Evolutionary conservation across 2,888 invertebrate species (phyloP).

Genomic region (Cheilosia variabilis): DNA sequence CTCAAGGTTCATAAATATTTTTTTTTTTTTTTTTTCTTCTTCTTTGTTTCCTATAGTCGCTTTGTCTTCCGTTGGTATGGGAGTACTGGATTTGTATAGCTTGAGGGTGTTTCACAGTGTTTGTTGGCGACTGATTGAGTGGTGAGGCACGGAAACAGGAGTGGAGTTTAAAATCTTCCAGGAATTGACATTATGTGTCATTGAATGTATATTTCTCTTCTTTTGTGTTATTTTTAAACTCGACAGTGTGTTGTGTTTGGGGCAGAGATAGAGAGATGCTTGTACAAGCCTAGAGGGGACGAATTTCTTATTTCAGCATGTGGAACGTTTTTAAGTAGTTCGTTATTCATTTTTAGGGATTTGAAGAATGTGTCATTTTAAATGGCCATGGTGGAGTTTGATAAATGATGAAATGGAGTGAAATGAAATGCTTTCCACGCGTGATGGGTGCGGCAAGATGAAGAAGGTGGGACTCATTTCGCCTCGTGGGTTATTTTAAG

Average conservation of each 20-base stretch:
- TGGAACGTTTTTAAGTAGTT: conserved; percentile 54
- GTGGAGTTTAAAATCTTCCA: conserved; percentile 66
- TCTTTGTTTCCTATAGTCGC: conserved; percentile 40
- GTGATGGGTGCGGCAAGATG: too few species aligned
- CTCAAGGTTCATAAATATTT: conserved; percentile 59
- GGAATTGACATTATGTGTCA: conserved; percentile 71
- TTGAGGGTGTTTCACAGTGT: conserved; percentile 32
- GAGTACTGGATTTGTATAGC: conserved; percentile 10
- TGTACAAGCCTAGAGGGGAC: conserved; percentile 4
- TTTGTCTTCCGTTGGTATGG: conserved; percentile 31
- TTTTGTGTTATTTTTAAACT: conserved; percentile 64
- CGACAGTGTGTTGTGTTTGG: conserved; percentile 46
- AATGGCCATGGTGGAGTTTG: conserved; percentile 44
- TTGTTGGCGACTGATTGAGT: conserved; percentile 14
- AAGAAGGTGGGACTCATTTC: too few species aligned
- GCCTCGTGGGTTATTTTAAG: too few species aligned
- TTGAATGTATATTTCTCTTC: conserved; percentile 35
- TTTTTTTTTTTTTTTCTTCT: conserved; percentile 18
- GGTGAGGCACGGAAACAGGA: neutral
- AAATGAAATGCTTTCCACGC: too few species aligned
- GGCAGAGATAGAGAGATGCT: neutral
- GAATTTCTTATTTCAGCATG: neutral
- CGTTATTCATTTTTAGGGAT: conserved; percentile 34
- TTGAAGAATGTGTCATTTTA: conserved; percentile 41
- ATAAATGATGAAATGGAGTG: conserved; percentile 39